These are phyloP conservation scores for Oxyteleia sp. DNA, from an alignment of 2,888 invertebrate species.

Conservation along the genomic window DNA sequence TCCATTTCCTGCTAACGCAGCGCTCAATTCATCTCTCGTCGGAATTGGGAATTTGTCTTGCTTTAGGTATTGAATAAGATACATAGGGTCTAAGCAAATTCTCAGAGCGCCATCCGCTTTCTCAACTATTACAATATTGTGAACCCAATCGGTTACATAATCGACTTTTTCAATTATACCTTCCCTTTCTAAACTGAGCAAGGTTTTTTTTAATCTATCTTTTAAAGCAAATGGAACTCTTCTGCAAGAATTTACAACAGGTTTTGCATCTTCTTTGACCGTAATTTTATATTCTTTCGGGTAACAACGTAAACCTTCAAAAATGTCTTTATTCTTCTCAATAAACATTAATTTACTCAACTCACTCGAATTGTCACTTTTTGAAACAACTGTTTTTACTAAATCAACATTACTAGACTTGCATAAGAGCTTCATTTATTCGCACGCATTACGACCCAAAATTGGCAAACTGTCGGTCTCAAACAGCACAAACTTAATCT, in stretches of 20 bases:
- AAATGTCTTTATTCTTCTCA: constrained; percentile 9
- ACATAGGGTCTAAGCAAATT: constrained; percentile 43
- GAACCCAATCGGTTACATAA: constrained; percentile 49
- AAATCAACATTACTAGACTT: not conserved
- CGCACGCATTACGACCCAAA: constrained; percentile 21
- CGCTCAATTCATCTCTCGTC: constrained; percentile 38
- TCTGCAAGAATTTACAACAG: constrained; percentile 29
- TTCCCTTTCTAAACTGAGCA: not conserved
- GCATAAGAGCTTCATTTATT: constrained; percentile 1
- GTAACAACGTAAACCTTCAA: constrained; percentile 16
- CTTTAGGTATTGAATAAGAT: constrained; percentile 29
- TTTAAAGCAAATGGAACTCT: constrained; percentile 20
- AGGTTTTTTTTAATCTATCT: constrained; percentile 17
- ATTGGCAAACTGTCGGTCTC: constrained; percentile 23
- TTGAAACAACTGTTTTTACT: not conserved
- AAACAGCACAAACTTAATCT: constrained; percentile 21
- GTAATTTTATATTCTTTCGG: constrained; percentile 19
- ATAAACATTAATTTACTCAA: not conserved
- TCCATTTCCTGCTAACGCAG: constrained; percentile 38
- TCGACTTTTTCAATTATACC: constrained; percentile 47
- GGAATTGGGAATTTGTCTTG: constrained; percentile 45
- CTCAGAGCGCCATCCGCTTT: constrained; percentile 44
- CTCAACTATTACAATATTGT: constrained; percentile 47
- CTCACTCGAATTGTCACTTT: not conserved
- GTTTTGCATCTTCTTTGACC: not conserved